These are phyloP conservation scores for Gonioctena quinquepunctata DNA, from an alignment of 1,140 invertebrate genomes.

Conservation along the genomic window DNA sequence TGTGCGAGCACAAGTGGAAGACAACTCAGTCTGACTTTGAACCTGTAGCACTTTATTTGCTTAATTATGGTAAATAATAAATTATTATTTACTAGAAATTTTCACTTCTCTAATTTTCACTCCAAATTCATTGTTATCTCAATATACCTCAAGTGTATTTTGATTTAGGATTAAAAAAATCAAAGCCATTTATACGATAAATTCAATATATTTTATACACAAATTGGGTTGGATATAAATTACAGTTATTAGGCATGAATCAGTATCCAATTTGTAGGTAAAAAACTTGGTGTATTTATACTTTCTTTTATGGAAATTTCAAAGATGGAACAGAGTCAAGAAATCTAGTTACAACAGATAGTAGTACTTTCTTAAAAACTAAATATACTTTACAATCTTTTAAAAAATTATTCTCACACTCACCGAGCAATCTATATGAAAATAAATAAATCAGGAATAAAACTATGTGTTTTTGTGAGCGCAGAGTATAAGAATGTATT, in stretches of 20 bases:
- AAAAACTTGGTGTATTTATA: conserved; percentile 41
- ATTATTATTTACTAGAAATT: no score
- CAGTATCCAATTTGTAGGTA: conserved; percentile 36
- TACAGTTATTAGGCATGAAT: conserved; percentile 49
- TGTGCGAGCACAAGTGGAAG: no score
- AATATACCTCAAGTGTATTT: no score
- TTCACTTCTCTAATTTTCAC: no score
- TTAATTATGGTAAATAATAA: no score
- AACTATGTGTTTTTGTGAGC: neutral
- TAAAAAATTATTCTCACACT: conserved; percentile 26
- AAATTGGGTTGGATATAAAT: conserved; percentile 46
- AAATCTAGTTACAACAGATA: conserved; percentile 28
- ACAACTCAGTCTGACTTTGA: no score
- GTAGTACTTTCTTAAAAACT: conserved; percentile 20
- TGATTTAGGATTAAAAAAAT: no score
- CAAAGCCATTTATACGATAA: no score
- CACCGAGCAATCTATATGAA: conserved; percentile 10
- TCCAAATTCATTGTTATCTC: no score
- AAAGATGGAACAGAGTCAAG: conserved; percentile 18
- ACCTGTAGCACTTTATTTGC: no score
- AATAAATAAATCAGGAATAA: conserved; percentile 14
- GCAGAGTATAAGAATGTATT: conserved; percentile 15
- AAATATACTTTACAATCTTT: conserved; percentile 33
- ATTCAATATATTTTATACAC: conserved; percentile 52
- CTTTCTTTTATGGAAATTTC: conserved; percentile 23